Percentiles rank a stretch among this genome's conserved stretches.
Conservation (phyloP, 2,113 vertebrate genomes). For the Acinonyx jubatus region DNA sequence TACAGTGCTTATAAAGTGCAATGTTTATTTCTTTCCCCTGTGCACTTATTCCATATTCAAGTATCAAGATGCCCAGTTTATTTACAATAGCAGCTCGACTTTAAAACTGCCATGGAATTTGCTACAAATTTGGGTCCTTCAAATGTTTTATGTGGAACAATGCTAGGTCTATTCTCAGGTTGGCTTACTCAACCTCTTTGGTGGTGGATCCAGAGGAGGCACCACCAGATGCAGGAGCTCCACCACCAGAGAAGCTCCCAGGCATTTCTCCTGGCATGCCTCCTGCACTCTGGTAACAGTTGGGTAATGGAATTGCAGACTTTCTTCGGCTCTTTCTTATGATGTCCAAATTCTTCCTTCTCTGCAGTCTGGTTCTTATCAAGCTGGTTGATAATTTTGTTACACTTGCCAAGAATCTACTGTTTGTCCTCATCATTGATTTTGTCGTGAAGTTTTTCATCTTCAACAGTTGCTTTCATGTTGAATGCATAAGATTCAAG, state of each 20-base stretch:
- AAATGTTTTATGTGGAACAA: not conserved
- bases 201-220: not conserved
- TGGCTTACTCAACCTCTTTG: not conserved
- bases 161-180: not conserved
- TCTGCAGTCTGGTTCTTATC: not conserved
- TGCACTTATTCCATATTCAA: not conserved
- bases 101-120: not conserved
- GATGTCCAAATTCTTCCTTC: not conserved
- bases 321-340: not conserved
- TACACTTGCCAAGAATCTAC: not conserved
- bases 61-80: not conserved
- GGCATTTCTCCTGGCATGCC: not conserved
- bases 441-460: not conserved
- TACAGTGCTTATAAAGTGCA: not conserved
- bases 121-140: not conserved
- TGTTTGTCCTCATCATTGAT: not conserved
- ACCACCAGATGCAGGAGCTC: not conserved
- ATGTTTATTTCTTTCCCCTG: not conserved
- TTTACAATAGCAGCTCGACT: not conserved
- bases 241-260: not conserved
- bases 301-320: not conserved
- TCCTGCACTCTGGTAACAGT: not conserved
- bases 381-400: not conserved
- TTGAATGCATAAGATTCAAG: slow-evolving; percentile 88
- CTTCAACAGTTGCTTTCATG: not conserved